These are phyloP conservation scores for Agrenia bidenticulata DNA, from an alignment of 2,888 invertebrate genomes.

Conservation along the genomic window DNA sequence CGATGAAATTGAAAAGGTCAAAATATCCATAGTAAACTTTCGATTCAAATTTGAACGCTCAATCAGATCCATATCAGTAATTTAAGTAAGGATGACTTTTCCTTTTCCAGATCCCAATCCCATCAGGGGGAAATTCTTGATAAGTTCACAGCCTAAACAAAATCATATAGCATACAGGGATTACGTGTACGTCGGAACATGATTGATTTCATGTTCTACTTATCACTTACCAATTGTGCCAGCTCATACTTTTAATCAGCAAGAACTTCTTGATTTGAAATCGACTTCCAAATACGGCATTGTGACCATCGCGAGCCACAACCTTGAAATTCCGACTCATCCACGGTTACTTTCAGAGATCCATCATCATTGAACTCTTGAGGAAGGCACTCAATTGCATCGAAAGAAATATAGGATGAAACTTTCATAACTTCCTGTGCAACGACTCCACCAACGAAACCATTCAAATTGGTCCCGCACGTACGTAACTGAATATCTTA, in stretches of 20 bases:
- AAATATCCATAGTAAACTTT: no score
- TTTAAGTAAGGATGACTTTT: slow-evolving; percentile 76
- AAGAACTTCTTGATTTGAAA: slow-evolving; percentile 86
- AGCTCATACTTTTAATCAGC: slow-evolving; percentile 77
- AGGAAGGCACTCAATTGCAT: slow-evolving; percentile 62
- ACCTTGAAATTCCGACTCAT: slow-evolving; percentile 20
- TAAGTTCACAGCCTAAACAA: slow-evolving; percentile 78
- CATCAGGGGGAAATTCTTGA: slow-evolving; percentile 99
- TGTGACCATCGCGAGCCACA: slow-evolving; percentile 71
- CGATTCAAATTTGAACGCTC: slow-evolving; percentile 98
- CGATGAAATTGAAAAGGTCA: no score
- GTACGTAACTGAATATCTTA: slow-evolving; percentile 62
- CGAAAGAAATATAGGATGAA: slow-evolving; percentile 86
- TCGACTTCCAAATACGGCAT: slow-evolving; percentile 63
- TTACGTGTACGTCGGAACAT: no score
- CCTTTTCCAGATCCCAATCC: slow-evolving; percentile 73
- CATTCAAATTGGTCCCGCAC: slow-evolving; percentile 74
- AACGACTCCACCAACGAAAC: slow-evolving; percentile 71
- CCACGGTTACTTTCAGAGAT: slow-evolving; percentile 47
- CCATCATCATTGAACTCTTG: no score
- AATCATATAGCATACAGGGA: no score
- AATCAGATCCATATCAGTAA: slow-evolving; percentile 99
- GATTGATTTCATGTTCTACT: no score
- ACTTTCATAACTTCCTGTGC: slow-evolving; percentile 55
- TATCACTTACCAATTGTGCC: slow-evolving; percentile 70